phyloP scores from a whole-genome alignment of 2,888 invertebrate species.

The Blastobasis lacticolella region DNA sequence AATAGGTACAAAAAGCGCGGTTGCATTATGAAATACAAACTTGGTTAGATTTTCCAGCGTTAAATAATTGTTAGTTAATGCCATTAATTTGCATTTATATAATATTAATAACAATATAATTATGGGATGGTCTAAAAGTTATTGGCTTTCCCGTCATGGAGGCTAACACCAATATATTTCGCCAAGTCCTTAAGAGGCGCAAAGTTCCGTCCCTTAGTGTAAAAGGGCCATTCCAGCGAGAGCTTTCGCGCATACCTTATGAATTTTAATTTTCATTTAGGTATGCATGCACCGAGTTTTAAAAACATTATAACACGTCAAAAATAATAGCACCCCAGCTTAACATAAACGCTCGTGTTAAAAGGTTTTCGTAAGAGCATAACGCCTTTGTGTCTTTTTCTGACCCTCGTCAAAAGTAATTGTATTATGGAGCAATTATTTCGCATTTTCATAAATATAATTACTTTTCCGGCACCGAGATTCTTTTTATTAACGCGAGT shows the following conservation, averaged over 20 bases:
- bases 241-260: conserved; percentile 15
- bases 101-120: too few species aligned
- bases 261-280: conserved; percentile 21
- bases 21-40: too few species aligned
- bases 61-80: too few species aligned
- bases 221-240: conserved; percentile 15
- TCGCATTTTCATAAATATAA: conserved; percentile 26
- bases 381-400: conserved; percentile 42
- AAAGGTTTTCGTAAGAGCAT: conserved; percentile 41
- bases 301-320: conserved; percentile 30
- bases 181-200: too few species aligned
- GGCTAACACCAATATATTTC: too few species aligned
- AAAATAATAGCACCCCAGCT: conserved; percentile 33
- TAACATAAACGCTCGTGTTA: conserved; percentile 44
- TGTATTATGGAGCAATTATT: conserved; percentile 54
- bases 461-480: conserved; percentile 14
- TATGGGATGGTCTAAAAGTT: too few species aligned
- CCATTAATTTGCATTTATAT: too few species aligned
- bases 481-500: conserved; percentile 11
- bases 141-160: too few species aligned
- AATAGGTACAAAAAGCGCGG: too few species aligned
- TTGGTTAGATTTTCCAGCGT: too few species aligned
- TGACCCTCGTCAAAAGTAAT: conserved; percentile 58
- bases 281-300: conserved; percentile 15
- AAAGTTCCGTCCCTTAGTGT: conserved; percentile 2